A percentile compares a stretch with the other conserved stretches of the same genome.
Evolutionary conservation across 2,797 vertebrate genomes (phyloP).

Genomic region (Octomys mimax): DNA sequence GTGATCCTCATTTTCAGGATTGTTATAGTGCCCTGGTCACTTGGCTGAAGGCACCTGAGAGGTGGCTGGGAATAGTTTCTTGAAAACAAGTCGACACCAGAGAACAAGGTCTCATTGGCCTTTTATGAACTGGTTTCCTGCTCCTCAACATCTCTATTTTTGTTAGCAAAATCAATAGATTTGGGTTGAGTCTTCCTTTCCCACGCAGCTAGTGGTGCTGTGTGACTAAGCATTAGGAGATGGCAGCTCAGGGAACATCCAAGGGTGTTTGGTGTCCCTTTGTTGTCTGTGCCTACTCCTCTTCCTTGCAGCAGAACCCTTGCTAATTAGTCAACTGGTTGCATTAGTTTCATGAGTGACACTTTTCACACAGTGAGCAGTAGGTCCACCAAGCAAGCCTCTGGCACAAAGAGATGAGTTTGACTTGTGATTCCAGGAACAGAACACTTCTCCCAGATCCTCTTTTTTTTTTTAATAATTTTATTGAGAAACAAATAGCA

Average conservation of each 20-base stretch:
- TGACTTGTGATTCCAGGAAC: conserved; percentile 67
- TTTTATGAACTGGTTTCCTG: conserved; percentile 64
- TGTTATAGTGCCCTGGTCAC: neutral
- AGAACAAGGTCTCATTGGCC: conserved; percentile 69
- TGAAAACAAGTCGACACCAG: conserved; percentile 73
- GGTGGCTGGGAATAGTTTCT: conserved; percentile 42
- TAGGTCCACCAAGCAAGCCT: neutral
- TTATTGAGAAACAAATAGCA: too few species aligned
- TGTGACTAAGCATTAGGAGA: neutral
- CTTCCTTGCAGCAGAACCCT: conserved; percentile 50
- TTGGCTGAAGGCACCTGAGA: conserved; percentile 41
- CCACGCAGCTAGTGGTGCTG: neutral
- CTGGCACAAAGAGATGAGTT: conserved; percentile 45
- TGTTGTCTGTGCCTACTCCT: neutral
- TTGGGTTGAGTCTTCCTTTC: neutral
- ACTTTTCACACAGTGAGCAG: conserved; percentile 58
- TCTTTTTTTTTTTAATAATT: neutral
- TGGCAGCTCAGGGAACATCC: conserved; percentile 20
- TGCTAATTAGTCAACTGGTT: conserved; percentile 42
- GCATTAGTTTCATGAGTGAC: conserved; percentile 51
- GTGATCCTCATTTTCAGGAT: conserved; percentile 24
- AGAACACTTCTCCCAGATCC: conserved; percentile 55
- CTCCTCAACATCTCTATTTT: conserved; percentile 27
- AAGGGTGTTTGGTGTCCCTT: neutral
- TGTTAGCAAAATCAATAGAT: conserved; percentile 44